Evolutionary conservation across 2,113 vertebrate genomes (phyloP).

Genomic region (Candoia aspera): DNA sequence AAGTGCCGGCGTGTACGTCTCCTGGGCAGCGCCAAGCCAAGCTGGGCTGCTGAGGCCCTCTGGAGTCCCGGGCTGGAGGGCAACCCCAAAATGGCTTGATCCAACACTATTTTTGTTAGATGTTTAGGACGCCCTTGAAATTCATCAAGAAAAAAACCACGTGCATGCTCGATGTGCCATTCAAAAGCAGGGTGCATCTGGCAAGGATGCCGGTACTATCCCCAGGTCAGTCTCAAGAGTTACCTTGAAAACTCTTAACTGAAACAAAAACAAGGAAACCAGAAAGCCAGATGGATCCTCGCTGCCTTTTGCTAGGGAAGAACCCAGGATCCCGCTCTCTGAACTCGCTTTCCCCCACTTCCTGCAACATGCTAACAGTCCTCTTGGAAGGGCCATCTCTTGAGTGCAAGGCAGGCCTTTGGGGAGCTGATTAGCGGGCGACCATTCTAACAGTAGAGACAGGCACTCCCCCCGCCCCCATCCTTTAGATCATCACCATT

Average conservation of each 20-base stretch:
- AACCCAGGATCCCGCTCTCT: too few species aligned
- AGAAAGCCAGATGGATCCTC: not conserved
- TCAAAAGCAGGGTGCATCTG: rapidly evolving
- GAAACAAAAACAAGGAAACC: not conserved
- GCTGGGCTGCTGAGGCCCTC: not conserved
- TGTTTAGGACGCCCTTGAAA: rapidly evolving
- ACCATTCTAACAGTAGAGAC: not conserved
- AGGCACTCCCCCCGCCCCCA: too few species aligned
- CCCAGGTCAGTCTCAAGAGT: rapidly evolving
- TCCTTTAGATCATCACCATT: not conserved
- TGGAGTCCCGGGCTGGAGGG: rapidly evolving
- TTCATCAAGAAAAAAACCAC: rapidly evolving
- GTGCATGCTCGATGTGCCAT: rapidly evolving
- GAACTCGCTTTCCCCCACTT: not conserved
- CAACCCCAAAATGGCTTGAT: rapidly evolving
- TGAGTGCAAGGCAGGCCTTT: constrained; percentile 40
- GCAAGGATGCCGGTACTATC: rapidly evolving
- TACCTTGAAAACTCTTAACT: not conserved
- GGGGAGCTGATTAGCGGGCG: not conserved
- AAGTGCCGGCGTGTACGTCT: constrained; percentile 33
- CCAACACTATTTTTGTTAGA: rapidly evolving
- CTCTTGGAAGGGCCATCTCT: not conserved
- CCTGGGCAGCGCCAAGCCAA: not conserved
- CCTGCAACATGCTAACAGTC: not conserved
- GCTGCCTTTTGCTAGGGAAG: not conserved